phyloP scores from a whole-genome alignment of 2,797 vertebrate genomes.

The Salmo trutta region DNA sequence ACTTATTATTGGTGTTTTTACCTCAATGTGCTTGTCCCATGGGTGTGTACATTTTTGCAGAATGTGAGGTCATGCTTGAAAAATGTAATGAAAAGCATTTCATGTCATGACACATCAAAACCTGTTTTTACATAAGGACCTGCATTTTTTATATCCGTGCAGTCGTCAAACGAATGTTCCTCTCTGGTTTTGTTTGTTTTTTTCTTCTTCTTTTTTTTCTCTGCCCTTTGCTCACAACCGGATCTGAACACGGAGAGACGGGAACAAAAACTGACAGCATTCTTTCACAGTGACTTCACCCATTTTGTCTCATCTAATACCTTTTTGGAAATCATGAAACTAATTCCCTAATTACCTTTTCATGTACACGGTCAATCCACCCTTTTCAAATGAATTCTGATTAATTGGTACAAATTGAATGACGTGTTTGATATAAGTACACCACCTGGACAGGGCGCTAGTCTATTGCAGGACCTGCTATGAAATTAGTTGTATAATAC shows the following conservation, averaged over 20 bases:
- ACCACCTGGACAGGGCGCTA: not conserved
- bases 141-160: conserved; percentile 68
- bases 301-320: conserved; percentile 56
- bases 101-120: conserved; percentile 92
- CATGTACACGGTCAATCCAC: not conserved
- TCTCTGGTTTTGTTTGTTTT: conserved; percentile 50
- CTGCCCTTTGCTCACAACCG: conserved; percentile 14
- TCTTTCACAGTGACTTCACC: conserved; percentile 54
- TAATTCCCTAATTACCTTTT: conserved; percentile 3
- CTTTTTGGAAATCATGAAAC: conserved; percentile 42
- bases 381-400: not conserved
- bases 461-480: not conserved
- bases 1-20: conserved; percentile 53
- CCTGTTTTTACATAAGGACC: conserved; percentile 89
- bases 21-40: conserved; percentile 80
- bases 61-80: conserved; percentile 90
- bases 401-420: not conserved
- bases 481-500: not conserved
- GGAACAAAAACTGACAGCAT: conserved; percentile 66
- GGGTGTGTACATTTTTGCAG: conserved; percentile 86
- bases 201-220: conserved; percentile 33
- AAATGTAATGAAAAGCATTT: conserved; percentile 97
- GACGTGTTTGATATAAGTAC: not conserved
- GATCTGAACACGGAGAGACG: conserved; percentile 52
- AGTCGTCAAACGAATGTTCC: conserved; percentile 62